Evolutionary conservation across 1,140 invertebrate genomes (phyloP).

Genomic region (Melipona quadrifasciata): DNA sequence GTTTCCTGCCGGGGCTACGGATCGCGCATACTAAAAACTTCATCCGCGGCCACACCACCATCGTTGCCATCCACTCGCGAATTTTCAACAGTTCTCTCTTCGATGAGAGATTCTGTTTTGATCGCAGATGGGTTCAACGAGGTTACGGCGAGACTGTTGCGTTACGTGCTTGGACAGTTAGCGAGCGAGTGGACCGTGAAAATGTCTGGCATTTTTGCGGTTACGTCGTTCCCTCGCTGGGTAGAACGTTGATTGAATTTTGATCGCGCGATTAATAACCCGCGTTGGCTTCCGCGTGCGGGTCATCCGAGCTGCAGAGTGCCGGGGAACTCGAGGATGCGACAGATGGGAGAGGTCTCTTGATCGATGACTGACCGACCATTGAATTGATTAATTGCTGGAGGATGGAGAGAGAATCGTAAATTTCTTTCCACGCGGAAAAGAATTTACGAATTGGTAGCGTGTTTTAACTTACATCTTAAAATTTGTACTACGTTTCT

Average conservation of each 20-base stretch:
- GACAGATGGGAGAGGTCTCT: not conserved
- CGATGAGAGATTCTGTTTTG: not conserved
- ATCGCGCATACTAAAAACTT: slow-evolving; percentile 74
- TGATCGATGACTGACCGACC: not conserved
- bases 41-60: slow-evolving; percentile 57
- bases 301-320: not conserved
- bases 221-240: not conserved
- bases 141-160: not conserved
- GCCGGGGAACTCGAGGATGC: not conserved
- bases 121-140: not conserved
- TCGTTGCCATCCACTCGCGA: slow-evolving; percentile 61
- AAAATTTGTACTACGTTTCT: no score
- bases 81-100: not conserved
- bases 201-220: not conserved
- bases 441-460: no score
- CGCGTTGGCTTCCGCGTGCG: slow-evolving; percentile 14
- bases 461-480: no score
- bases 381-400: not conserved
- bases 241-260: slow-evolving; percentile 22
- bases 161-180: not conserved
- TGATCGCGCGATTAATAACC: slow-evolving; percentile 26
- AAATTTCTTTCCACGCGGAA: no score
- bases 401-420: not conserved
- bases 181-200: slow-evolving; percentile 7
- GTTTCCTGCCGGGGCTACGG: slow-evolving; percentile 73